A percentile compares a stretch with the other conserved stretches of the same genome.
Evolutionary conservation across 2,113 vertebrate genomes (phyloP).

Genomic region (Tor tambroides): DNA sequence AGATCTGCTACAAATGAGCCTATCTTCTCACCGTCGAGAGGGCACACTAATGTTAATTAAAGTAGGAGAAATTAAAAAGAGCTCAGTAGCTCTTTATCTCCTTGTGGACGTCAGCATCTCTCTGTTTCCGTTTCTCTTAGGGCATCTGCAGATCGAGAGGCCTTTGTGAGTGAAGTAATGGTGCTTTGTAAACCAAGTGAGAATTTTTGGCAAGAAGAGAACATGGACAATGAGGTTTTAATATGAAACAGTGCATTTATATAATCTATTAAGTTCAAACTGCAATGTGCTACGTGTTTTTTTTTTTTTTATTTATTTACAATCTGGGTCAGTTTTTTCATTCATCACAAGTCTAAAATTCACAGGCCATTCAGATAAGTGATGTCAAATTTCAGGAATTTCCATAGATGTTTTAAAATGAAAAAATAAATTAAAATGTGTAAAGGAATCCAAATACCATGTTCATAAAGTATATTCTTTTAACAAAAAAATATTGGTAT

Average conservation of each 20-base stretch:
- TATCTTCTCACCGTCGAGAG: slow-evolving; percentile 37
- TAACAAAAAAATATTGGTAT: no score
- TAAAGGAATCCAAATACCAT: background rate
- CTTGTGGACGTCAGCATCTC: background rate
- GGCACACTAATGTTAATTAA: slow-evolving; percentile 61
- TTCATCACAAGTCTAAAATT: background rate
- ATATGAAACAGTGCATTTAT: no score
- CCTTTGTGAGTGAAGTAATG: background rate
- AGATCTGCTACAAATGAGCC: slow-evolving; percentile 58
- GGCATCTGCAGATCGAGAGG: background rate
- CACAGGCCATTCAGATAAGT: background rate
- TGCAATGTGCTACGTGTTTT: background rate
- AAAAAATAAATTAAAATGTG: background rate
- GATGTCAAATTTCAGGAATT: background rate
- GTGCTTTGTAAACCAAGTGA: background rate
- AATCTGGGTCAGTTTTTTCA: no score
- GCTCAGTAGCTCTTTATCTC: slow-evolving; percentile 44
- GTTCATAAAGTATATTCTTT: background rate
- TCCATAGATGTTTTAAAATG: background rate
- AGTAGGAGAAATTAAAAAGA: slow-evolving; percentile 60
- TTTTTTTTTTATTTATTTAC: no score
- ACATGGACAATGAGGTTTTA: background rate
- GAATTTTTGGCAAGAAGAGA: background rate
- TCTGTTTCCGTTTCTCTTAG: background rate
- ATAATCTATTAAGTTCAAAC: background rate